Conservation (phyloP, 2,113 vertebrate genomes). For the Chaetura pelagica region DNA sequence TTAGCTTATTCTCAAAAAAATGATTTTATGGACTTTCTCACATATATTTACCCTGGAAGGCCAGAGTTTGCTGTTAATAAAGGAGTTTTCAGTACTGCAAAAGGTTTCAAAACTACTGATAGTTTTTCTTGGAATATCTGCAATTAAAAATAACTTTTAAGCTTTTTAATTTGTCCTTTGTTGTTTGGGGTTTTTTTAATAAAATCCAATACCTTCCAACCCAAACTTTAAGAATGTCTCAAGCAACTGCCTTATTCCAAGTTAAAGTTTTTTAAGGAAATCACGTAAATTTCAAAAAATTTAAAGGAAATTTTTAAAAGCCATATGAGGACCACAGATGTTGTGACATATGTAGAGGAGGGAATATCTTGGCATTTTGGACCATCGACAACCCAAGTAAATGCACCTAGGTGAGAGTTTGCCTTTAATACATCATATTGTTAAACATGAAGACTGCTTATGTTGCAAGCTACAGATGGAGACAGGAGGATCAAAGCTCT, state of each 20-base stretch:
- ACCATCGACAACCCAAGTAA: background rate
- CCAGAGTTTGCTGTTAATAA: background rate
- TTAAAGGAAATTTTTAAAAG: background rate
- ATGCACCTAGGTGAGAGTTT: background rate
- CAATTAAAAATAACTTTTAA: background rate
- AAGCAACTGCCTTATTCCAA: background rate
- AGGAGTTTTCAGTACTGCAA: background rate
- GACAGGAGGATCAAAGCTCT: constrained; percentile 29
- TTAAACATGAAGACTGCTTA: constrained; percentile 19
- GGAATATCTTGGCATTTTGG: background rate
- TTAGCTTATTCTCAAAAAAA: background rate
- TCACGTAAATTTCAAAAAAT: background rate
- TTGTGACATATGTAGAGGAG: background rate
- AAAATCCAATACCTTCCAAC: background rate
- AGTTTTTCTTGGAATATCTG: background rate
- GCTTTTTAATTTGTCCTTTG: background rate
- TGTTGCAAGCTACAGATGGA: constrained; percentile 7
- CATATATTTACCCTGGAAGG: background rate
- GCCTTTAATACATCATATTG: constrained; percentile 28
- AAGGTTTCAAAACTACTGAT: background rate
- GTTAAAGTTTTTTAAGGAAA: background rate
- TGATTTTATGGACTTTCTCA: background rate
- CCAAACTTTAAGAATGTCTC: background rate
- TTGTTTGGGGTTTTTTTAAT: background rate
- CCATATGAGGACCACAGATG: background rate